Percentiles rank a stretch among this genome's conserved stretches.
These are phyloP conservation scores for Dromas ardeola DNA, from an alignment of 2,113 vertebrate genomes.

Conservation along the genomic window DNA sequence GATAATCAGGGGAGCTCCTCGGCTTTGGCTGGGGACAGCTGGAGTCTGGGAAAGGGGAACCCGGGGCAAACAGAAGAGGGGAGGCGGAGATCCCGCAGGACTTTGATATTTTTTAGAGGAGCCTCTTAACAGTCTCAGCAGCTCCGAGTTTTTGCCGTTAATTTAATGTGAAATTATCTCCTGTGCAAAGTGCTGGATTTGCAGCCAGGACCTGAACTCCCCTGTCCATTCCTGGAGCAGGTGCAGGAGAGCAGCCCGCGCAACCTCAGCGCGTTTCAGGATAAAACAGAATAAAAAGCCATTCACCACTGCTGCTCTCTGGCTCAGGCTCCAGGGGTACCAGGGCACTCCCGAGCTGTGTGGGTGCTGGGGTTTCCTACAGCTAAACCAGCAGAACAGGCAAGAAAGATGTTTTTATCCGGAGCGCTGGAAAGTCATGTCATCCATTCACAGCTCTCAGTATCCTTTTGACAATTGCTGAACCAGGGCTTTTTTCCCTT, in stretches of 20 bases:
- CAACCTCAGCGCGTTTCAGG: accelerated
- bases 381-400: neutral
- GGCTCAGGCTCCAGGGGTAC: accelerated
- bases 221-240: neutral
- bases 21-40: constrained; percentile 19
- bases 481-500: neutral
- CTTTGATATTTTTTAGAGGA: neutral
- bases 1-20: constrained; percentile 29
- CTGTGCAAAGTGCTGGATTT: neutral
- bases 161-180: neutral
- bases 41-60: constrained; percentile 17
- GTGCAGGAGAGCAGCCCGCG: accelerated
- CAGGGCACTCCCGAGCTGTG: neutral
- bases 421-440: neutral
- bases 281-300: neutral
- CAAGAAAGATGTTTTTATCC: neutral
- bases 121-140: neutral
- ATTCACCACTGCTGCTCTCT: neutral
- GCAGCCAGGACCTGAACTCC: neutral
- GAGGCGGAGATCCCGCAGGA: neutral
- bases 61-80: neutral
- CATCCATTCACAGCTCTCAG: neutral
- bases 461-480: neutral
- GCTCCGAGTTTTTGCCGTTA: neutral
- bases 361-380: neutral